These are phyloP conservation scores for Tenthredo livida DNA, from an alignment of 2,888 invertebrate genomes.

Conservation along the genomic window DNA sequence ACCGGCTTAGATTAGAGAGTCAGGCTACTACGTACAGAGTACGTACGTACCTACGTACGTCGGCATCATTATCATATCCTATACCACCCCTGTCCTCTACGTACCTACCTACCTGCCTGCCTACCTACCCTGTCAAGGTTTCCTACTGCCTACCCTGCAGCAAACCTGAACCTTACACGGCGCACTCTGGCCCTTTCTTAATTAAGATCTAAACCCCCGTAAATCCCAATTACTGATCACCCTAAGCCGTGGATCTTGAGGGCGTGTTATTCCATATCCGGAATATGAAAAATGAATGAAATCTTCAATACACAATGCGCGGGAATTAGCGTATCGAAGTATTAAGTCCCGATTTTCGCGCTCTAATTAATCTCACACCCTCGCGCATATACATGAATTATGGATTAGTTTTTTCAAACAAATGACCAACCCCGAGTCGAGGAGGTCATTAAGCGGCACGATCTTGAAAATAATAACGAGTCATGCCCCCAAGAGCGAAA, in stretches of 20 bases:
- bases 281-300: not conserved
- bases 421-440: not conserved
- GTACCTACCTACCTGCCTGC: too few species aligned
- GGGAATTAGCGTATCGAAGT: not conserved
- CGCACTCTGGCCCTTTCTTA: constrained; percentile 2
- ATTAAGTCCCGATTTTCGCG: not conserved
- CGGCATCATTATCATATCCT: not conserved
- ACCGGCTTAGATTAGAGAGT: constrained; percentile 42
- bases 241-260: not conserved
- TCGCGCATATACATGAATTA: not conserved
- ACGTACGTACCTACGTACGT: not conserved
- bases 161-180: not conserved
- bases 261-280: not conserved
- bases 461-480: constrained; percentile 1
- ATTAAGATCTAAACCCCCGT: not conserved
- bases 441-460: not conserved
- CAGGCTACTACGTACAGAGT: not conserved
- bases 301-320: not conserved
- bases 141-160: not conserved
- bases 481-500: not conserved
- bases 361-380: not conserved
- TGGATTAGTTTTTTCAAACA: constrained; percentile 2
- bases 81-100: not conserved
- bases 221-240: constrained; percentile 8
- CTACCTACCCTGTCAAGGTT: not conserved